These are phyloP conservation scores for Cyanoramphus novaezelandiae DNA, from an alignment of 2,113 vertebrate genomes.

Conservation along the genomic window DNA sequence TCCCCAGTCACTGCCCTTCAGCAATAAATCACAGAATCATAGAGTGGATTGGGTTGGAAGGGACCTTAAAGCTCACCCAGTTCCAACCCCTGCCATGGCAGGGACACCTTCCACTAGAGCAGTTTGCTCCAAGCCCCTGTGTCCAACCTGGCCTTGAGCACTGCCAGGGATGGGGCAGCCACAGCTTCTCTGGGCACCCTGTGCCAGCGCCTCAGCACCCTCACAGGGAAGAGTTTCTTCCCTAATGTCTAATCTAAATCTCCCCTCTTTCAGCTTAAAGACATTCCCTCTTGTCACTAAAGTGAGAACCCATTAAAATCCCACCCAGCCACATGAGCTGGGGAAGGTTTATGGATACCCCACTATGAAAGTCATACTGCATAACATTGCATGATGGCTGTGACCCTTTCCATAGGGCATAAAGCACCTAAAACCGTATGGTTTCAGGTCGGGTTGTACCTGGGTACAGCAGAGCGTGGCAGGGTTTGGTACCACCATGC, in stretches of 20 bases:
- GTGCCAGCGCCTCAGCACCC: not conserved
- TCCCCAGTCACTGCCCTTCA: not conserved
- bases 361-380: not conserved
- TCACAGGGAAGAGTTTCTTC: not conserved
- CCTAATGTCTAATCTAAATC: not conserved
- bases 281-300: not conserved
- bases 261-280: not conserved
- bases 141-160: not conserved
- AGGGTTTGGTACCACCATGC: not conserved
- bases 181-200: not conserved
- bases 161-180: not conserved
- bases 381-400: not conserved
- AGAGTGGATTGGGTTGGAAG: not conserved
- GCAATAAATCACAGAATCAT: not conserved
- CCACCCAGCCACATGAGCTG: not conserved
- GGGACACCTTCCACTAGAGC: not conserved
- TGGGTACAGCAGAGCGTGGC: not conserved
- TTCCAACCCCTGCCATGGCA: not conserved
- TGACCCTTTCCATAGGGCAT: not conserved
- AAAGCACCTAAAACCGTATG: accelerated
- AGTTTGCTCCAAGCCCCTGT: not conserved
- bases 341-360: not conserved
- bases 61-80: not conserved
- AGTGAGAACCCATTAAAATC: not conserved
- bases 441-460: not conserved